These are phyloP conservation scores for Potamilus streckersoni DNA, from an alignment of 1,140 invertebrate genomes.

Conservation along the genomic window DNA sequence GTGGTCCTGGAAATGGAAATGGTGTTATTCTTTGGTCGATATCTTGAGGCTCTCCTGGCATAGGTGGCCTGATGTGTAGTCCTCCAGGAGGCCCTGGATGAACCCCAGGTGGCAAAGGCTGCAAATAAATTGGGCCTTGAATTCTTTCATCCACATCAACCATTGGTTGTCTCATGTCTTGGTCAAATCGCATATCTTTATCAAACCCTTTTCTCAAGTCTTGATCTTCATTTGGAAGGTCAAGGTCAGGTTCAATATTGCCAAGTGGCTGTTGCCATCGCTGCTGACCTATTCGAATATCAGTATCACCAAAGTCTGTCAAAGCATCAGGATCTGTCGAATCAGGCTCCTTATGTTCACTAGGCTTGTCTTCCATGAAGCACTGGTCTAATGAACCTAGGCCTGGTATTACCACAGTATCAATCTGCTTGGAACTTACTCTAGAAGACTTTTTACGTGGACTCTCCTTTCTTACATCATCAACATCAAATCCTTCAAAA, in stretches of 20 bases:
- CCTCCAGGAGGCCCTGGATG: neutral
- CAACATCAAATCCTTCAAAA: slow-evolving; percentile 34
- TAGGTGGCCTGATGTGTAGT: neutral
- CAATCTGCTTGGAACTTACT: too few species aligned
- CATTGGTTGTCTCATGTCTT: neutral
- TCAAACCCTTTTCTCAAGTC: neutral
- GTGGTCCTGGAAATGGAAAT: neutral
- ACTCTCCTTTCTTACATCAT: slow-evolving; percentile 25
- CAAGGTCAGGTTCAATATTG: neutral
- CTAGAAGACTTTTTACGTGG: neutral
- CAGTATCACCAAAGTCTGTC: slow-evolving; percentile 21
- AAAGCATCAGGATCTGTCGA: neutral
- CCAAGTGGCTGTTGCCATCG: neutral
- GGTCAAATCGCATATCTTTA: neutral
- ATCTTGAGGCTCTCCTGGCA: neutral
- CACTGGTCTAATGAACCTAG: too few species aligned
- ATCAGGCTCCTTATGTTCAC: slow-evolving; percentile 6
- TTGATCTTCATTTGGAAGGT: neutral
- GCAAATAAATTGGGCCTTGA: slow-evolving; percentile 3
- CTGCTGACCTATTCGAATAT: slow-evolving; percentile 3
- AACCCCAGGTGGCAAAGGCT: neutral
- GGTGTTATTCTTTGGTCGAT: slow-evolving; percentile 16
- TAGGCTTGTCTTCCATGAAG: slow-evolving; percentile 15
- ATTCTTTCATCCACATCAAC: slow-evolving; percentile 6
- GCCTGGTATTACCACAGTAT: too few species aligned